Evolutionary conservation across 2,797 vertebrate species (phyloP).

Genomic region (Botia kubotai): DNA sequence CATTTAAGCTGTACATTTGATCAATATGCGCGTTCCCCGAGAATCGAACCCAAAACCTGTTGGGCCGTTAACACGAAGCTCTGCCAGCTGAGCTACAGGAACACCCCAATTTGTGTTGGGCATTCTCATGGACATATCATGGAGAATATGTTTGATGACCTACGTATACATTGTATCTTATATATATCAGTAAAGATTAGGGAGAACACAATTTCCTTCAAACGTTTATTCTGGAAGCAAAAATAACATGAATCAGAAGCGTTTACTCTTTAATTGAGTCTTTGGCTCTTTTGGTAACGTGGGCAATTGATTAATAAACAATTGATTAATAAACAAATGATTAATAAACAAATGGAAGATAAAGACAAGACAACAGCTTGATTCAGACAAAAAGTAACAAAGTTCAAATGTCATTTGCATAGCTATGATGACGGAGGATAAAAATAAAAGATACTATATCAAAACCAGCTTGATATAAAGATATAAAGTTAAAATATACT

Average conservation of each 20-base stretch:
- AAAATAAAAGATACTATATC: conserved; percentile 38
- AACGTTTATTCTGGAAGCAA: conserved; percentile 29
- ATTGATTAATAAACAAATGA: conserved; percentile 29
- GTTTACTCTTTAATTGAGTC: conserved; percentile 9
- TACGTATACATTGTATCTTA: background rate
- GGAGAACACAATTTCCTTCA: background rate
- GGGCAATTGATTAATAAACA: conserved; percentile 26
- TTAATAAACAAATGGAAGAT: conserved; percentile 23
- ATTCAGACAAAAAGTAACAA: conserved; percentile 14
- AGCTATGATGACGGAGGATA: conserved; percentile 13
- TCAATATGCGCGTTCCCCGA: too few species aligned
- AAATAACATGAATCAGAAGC: conserved; percentile 26
- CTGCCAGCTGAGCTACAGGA: too few species aligned
- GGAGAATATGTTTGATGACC: conserved; percentile 2
- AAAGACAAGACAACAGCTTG: conserved; percentile 4
- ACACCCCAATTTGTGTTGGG: background rate
- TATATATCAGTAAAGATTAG: background rate
- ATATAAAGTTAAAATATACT: conserved; percentile 35
- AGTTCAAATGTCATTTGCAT: conserved; percentile 46
- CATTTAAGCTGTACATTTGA: too few species aligned
- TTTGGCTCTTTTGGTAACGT: background rate
- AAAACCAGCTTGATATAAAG: conserved; percentile 46
- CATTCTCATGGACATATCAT: background rate
- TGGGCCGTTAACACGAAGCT: too few species aligned
- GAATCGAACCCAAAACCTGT: too few species aligned